Evolutionary conservation across 2,888 invertebrate genomes (phyloP), one percentile per base, ranked within the genome.

Genomic region (Oligia latruncula): DNA sequence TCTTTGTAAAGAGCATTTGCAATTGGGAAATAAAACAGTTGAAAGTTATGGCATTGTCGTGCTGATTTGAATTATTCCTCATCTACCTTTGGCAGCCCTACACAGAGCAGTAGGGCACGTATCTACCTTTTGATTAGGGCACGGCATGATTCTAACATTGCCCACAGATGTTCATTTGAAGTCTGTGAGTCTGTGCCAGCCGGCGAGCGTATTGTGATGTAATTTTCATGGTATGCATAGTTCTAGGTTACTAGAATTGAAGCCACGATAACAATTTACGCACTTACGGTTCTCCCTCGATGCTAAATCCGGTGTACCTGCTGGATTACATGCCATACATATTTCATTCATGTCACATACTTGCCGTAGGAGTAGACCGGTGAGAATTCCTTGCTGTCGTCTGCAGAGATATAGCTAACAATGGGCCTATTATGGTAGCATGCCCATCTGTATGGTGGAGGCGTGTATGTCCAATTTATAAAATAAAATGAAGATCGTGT

Each of bases 261-360:
- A 64, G 2, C n/a, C 35, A 74, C 17, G 23, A 46, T 40, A 49
- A 60, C 35, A 52, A 80, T 29, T 35, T 20, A 43, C 40, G 43
- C 13, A 72, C 60, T 40, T 67, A 83, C 71, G 20, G 35, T 74
- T 64, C 65, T 62, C 23, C 60, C 15, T 67, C 60, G 64, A 49
- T 15, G 55, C 40, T 70, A 40, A 23, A 73, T 66, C 29, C 64
- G 29, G 15, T 67, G 40, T 87, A 70, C 52, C 46, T 83, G 78
- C 55, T 49, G 58, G n/a, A 60, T 67, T 52, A 55, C 52, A 66
- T 62, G 60, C 65, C 76, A 80, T 80, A 80, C 70, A 71, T 82
- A 68, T 79, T 78, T 55, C 77, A 80, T 86, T 74, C 68, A 17
- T n/a, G 58, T 75, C 76, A 68, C 76, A 78, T 80, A 88, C 86